Percentiles rank a stretch among this genome's conserved stretches.
Evolutionary conservation across 2,113 vertebrate genomes (phyloP).

Genomic region (Lathamus discolor): DNA sequence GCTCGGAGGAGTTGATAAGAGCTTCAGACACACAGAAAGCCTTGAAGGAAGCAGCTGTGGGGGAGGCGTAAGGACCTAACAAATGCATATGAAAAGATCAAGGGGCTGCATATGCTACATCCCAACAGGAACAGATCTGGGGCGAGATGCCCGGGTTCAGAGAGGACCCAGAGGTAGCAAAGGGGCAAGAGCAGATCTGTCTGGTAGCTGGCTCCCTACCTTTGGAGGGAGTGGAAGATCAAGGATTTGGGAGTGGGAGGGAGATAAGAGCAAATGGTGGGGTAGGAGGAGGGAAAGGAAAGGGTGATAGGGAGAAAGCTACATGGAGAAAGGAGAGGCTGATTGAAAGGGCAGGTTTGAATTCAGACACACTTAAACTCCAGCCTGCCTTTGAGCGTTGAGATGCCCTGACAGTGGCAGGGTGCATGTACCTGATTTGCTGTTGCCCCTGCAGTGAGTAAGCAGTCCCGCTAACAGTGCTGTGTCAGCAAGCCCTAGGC

Average conservation of each 20-base stretch:
- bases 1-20: slow-evolving; percentile 46
- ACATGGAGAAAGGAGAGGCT: not conserved
- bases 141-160: not conserved
- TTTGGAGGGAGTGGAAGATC: not conserved
- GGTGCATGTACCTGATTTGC: not conserved
- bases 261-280: not conserved
- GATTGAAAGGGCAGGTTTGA: not conserved
- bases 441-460: not conserved
- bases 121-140: slow-evolving; percentile 9
- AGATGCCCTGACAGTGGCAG: not conserved
- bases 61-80: not conserved
- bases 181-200: not conserved
- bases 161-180: not conserved
- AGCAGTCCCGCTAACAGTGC: not conserved
- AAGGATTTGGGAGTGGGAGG: not conserved
- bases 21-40: slow-evolving; percentile 36
- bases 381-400: not conserved
- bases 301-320: not conserved
- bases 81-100: slow-evolving; percentile 65
- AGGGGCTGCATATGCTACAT: slow-evolving; percentile 43
- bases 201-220: slow-evolving; percentile 36
- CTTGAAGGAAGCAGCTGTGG: not conserved
- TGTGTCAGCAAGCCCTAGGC: not conserved
- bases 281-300: not conserved
- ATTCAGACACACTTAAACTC: not conserved